A percentile compares a stretch with the other conserved stretches of the same genome.
Conservation (phyloP, 92 coral and sea anemone genomes). For the Heteractis magnifica region DNA sequence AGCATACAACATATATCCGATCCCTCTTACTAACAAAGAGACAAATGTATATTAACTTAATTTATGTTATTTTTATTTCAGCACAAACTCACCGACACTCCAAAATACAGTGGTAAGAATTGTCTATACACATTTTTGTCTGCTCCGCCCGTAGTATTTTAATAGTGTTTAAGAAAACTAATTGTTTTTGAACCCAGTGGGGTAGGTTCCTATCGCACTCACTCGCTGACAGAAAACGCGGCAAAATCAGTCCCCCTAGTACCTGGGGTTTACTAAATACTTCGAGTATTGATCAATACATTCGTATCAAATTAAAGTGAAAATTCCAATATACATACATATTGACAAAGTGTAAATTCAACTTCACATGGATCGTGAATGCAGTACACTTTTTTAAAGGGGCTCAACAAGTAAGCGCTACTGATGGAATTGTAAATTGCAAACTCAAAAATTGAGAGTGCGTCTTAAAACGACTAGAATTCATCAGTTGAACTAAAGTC, state of each 20-base stretch:
- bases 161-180: slow-evolving; percentile 68
- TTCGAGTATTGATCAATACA: slow-evolving; percentile 53
- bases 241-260: slow-evolving; percentile 59
- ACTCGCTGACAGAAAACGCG: slow-evolving; percentile 27
- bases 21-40: slow-evolving; percentile 11
- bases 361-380: slow-evolving; percentile 58
- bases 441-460: slow-evolving; percentile 57
- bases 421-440: slow-evolving; percentile 51
- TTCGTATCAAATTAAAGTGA: slow-evolving; percentile 92
- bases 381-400: slow-evolving; percentile 56
- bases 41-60: slow-evolving; percentile 33
- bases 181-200: slow-evolving; percentile 16
- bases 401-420: slow-evolving; percentile 84
- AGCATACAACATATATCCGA: not conserved
- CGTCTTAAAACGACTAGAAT: slow-evolving; percentile 58
- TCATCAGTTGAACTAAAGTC: slow-evolving; percentile 46
- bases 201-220: slow-evolving; percentile 16
- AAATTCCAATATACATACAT: slow-evolving; percentile 96
- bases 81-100: slow-evolving; percentile 86
- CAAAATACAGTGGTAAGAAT: slow-evolving; percentile 69
- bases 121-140: slow-evolving; percentile 71
- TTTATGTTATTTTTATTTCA: slow-evolving; percentile 73
- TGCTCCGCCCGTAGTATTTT: slow-evolving; percentile 79
- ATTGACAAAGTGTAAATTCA: slow-evolving; percentile 78
- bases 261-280: slow-evolving; percentile 68